Base-by-base conservation (phyloP, 2,113 vertebrate genomes). In the Cololabis saira region DNA sequence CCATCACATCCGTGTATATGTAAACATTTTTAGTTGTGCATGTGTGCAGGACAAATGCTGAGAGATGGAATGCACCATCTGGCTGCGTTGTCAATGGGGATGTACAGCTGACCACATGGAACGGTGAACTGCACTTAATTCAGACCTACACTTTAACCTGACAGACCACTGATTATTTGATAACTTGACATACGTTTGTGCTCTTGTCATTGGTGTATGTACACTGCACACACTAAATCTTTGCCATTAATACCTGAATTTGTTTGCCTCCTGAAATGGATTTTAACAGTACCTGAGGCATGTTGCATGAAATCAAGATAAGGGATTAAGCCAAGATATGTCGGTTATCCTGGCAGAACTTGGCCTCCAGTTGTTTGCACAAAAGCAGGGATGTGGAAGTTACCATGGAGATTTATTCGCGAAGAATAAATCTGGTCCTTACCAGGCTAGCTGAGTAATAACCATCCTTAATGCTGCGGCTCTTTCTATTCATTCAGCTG, bases 1-100 rank as follows among this genome's bases (percentile, higher is more conserved):
- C 24, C 24, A 27, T 27, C 24, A 27, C 33, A 37, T 37, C 6
- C 15, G 42, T 64, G 24, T 41, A 19, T 62, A 13, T 22, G 58
- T 13, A 42, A 9, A 5, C 51, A 22, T 42, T 17, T 56, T 54
- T 0, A 1, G 12, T 15, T 16, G 21, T 30, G n/a, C 30, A 22
- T 37, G 4, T 72, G 22, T n/a, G 51, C 67, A 44, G 22, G 42
- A 47, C 44, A 57, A 71, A 45, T 47, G 72, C 80, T 74, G 61
- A 80, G 37, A 50, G 62, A 55, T 17, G 27, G 71, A 74, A 74
- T 58, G 54, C 10, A n/a, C 84, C 88, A 89, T 86, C 87, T 88
- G 87, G 48, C 48, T 19, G 1, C 48, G 40, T 61, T 48, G 48
- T 71, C 69, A 52, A 52, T 75, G 30, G 51, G 73, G 71, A 79